Percentiles rank a stretch among this genome's conserved stretches.
Evolutionary conservation across 1,140 invertebrate genomes (phyloP).

Genomic region (Ruditapes philippinarum): DNA sequence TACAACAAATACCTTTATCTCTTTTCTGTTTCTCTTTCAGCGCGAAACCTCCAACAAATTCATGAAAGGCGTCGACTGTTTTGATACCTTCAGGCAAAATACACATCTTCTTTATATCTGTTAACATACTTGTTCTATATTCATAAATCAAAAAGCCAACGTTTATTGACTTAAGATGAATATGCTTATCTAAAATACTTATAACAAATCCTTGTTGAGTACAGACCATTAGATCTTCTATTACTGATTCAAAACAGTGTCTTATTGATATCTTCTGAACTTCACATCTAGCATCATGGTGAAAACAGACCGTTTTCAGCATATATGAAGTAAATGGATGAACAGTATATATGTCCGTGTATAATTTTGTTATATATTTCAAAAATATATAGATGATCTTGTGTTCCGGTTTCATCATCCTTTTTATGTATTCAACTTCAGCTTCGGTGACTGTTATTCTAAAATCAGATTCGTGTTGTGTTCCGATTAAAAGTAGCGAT

Average conservation of each 20-base stretch:
- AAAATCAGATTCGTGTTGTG: not conserved
- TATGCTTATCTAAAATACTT: no score
- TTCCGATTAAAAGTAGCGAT: not conserved
- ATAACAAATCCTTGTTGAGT: no score
- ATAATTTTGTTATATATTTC: not conserved
- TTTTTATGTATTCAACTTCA: not conserved
- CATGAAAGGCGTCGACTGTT: no score
- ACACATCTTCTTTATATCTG: no score
- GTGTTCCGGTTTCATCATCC: not conserved
- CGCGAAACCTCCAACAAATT: no score
- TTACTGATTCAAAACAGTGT: not conserved
- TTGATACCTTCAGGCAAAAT: no score
- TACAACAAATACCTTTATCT: no score
- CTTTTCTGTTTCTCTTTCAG: no score
- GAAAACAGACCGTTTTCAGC: not conserved
- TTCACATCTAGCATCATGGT: not conserved
- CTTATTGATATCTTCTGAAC: not conserved
- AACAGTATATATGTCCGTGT: not conserved
- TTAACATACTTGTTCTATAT: no score
- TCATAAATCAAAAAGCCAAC: no score
- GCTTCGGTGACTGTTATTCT: not conserved
- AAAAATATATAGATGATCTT: slow-evolving; percentile 2
- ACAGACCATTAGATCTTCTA: not conserved
- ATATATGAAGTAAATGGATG: not conserved
- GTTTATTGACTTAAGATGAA: no score